phyloP scores from a whole-genome alignment of 2,113 vertebrate genomes.

The Centrocercus urophasianus region DNA sequence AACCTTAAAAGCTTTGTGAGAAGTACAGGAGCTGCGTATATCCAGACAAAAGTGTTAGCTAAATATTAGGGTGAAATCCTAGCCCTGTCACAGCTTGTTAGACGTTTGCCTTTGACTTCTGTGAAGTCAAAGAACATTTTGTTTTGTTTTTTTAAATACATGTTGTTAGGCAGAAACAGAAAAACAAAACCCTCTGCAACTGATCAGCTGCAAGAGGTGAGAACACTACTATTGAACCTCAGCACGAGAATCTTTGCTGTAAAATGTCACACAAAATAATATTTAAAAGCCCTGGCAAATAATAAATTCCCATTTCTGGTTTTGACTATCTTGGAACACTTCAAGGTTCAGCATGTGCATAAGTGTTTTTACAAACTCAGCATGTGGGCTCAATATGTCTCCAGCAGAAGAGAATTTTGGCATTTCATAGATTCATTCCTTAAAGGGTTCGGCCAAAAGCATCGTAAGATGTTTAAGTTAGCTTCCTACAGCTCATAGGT shows the following conservation, averaged over 20 bases:
- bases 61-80: slow-evolving; percentile 21
- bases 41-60: neutral
- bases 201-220: slow-evolving; percentile 1
- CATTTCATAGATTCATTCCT: slow-evolving; percentile 5
- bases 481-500: neutral
- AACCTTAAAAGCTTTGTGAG: neutral
- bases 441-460: neutral
- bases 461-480: neutral
- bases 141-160: neutral
- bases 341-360: slow-evolving; percentile 19
- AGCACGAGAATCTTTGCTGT: neutral
- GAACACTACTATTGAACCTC: neutral
- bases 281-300: neutral
- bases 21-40: neutral
- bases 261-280: neutral
- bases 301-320: neutral
- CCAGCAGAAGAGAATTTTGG: slow-evolving; percentile 35
- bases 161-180: slow-evolving; percentile 2
- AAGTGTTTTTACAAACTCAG: slow-evolving; percentile 50
- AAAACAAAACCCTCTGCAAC: neutral
- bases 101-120: slow-evolving; percentile 23
- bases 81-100: neutral
- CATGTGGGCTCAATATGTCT: slow-evolving; percentile 50
- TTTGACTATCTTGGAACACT: slow-evolving; percentile 24
- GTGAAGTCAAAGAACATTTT: slow-evolving; percentile 1